phyloP scores from a whole-genome alignment of 1,140 invertebrate genomes.

The Augochlora pura region DNA sequence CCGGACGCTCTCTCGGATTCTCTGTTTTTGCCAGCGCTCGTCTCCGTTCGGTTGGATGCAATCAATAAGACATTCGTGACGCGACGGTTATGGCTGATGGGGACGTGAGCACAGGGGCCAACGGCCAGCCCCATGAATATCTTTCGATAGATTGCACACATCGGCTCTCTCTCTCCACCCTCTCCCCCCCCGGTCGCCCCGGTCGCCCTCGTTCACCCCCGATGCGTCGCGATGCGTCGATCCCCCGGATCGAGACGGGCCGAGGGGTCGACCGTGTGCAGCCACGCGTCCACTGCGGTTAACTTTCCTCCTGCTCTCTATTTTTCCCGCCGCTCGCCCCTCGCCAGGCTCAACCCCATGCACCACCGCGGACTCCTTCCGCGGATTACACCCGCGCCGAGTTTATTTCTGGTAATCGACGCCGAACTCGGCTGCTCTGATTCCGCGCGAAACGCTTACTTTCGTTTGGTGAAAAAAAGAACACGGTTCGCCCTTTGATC shows the following conservation, averaged over 20 bases:
- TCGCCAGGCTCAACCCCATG: no score
- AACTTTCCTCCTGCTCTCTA: constrained; percentile 69
- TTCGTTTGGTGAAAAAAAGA: no score
- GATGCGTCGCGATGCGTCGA: constrained; percentile 71
- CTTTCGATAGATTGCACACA: constrained; percentile 81
- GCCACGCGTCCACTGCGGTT: constrained; percentile 78
- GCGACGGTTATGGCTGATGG: constrained; percentile 78
- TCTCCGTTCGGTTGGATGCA: constrained; percentile 69
- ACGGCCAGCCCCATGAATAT: constrained; percentile 80
- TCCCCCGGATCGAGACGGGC: constrained; percentile 56
- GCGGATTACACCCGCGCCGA: neutral
- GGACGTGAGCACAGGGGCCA: constrained; percentile 70
- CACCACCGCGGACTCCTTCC: neutral
- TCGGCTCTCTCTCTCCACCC: constrained; percentile 53
- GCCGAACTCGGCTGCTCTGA: no score
- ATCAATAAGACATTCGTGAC: constrained; percentile 81
- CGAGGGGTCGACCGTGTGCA: constrained; percentile 70
- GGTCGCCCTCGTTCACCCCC: constrained; percentile 57
- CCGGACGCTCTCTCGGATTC: constrained; percentile 21
- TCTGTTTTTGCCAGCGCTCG: constrained; percentile 49
- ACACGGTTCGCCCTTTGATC: no score
- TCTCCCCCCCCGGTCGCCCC: constrained; percentile 2
- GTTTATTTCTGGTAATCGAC: constrained; percentile 4
- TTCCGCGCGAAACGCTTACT: no score
- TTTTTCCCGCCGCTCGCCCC: constrained; percentile 4